Evolutionary conservation across 2,113 vertebrate genomes (phyloP), one percentile per base, ranked within the genome.

Genomic region (Clinocottus analis): DNA sequence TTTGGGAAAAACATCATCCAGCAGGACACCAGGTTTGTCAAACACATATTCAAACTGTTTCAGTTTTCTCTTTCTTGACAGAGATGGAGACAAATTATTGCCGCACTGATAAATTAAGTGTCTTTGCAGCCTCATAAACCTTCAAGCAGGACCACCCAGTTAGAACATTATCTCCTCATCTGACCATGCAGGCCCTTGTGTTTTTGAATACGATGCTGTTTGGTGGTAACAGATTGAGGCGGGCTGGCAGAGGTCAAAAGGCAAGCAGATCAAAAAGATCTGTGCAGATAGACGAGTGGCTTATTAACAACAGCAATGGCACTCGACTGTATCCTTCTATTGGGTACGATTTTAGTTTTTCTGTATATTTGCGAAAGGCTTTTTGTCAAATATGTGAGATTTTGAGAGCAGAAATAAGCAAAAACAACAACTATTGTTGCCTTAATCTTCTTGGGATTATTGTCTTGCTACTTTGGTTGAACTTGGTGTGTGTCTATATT

Each of bases 331-430:
- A 45, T 19, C 10, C 60, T 39, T 41, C 14, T 58, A 8, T n/a
- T 39, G 5, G 41, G 17, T 29, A 14, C 3, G 8, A 3, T 12
- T 25, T 65, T 5, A 12, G 55, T 58, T 13, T 31, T 14, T 53
- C 21, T 27, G 21, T 19, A 1, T 55, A 5, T 73, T 9, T 53
- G 9, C 6, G 29, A 7, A 25, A 53, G 51, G 14, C 17, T 39
- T 29, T 49, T n/a, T 29, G 3, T 14, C 12, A 56, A 55, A 29
- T 1, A 43, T 13, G 14, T 17, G 7, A 23, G 12, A 6, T 39
- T 47, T 49, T 31, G 13, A 74, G 19, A 29, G 17, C 17, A 51
- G 53, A 72, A 56, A 64, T 39, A 39, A n/a, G n/a, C n/a, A 60
- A 60, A 59, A 64, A 29, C 21, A 72, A 23, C 13, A 39, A 58